These are phyloP conservation scores for Hippocampus kuda DNA, from an alignment of 2,797 vertebrate genomes.

Conservation along the genomic window DNA sequence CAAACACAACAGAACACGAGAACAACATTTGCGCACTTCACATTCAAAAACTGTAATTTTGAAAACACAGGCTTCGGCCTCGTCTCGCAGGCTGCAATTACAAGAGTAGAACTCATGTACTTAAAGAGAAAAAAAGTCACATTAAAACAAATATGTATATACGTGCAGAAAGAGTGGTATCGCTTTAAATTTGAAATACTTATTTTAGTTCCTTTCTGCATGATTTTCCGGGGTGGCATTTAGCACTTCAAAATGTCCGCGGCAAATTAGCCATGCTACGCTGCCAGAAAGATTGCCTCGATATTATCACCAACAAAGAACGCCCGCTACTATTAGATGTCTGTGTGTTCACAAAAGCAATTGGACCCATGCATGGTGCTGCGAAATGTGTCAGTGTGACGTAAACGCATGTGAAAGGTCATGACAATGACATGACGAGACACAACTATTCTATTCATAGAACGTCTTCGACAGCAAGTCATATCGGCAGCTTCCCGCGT, in stretches of 20 bases:
- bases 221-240: neutral
- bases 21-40: neutral
- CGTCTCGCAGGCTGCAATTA: neutral
- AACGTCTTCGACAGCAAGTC: neutral
- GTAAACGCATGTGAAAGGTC: neutral
- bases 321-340: neutral
- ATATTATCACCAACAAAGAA: neutral
- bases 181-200: neutral
- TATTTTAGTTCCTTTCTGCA: neutral
- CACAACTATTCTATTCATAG: neutral
- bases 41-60: neutral
- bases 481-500: neutral
- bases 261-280: neutral
- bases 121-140: neutral
- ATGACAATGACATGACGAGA: neutral
- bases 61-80: conserved; percentile 1
- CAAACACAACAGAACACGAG: neutral
- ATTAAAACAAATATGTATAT: neutral
- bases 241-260: neutral
- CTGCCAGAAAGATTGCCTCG: neutral
- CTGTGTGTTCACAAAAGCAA: neutral
- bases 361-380: neutral
- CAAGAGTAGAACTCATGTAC: neutral
- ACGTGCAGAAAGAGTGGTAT: too few species aligned
- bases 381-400: neutral